phyloP scores from a whole-genome alignment of 2,113 vertebrate species.

The Lutjanus erythropterus region DNA sequence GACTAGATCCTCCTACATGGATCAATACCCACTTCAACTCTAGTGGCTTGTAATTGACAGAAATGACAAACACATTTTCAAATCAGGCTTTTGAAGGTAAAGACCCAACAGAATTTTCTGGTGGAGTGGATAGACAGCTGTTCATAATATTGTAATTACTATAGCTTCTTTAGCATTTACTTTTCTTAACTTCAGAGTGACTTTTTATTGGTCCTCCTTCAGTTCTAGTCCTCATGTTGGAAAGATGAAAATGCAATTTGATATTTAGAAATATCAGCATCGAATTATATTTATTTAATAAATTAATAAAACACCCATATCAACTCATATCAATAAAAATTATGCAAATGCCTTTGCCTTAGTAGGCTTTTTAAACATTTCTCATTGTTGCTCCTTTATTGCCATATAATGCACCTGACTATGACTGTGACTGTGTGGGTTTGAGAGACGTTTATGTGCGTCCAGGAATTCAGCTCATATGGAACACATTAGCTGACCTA shows the following conservation, averaged over 20 bases:
- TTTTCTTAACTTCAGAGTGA: neutral
- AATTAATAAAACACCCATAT: too few species aligned
- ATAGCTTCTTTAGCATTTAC: neutral
- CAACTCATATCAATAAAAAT: neutral
- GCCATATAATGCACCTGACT: neutral
- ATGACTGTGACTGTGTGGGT: slow-evolving; percentile 5
- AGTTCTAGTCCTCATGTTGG: neutral
- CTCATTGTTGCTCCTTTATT: slow-evolving; percentile 17
- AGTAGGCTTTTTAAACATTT: neutral
- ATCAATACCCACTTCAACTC: neutral
- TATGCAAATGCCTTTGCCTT: neutral
- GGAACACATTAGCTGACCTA: slow-evolving; percentile 12
- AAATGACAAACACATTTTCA: neutral
- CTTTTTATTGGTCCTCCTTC: neutral
- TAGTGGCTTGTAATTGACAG: neutral
- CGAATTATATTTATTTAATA: too few species aligned
- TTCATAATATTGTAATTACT: neutral
- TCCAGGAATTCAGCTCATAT: slow-evolving; percentile 19
- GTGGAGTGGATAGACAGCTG: neutral
- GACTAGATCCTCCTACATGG: neutral
- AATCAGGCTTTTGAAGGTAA: neutral
- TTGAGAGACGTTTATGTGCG: slow-evolving; percentile 27
- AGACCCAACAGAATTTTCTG: neutral
- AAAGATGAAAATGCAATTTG: neutral
- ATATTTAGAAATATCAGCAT: too few species aligned